phyloP scores from a whole-genome alignment of 2,797 vertebrate species.

The Amniataba percoides region DNA sequence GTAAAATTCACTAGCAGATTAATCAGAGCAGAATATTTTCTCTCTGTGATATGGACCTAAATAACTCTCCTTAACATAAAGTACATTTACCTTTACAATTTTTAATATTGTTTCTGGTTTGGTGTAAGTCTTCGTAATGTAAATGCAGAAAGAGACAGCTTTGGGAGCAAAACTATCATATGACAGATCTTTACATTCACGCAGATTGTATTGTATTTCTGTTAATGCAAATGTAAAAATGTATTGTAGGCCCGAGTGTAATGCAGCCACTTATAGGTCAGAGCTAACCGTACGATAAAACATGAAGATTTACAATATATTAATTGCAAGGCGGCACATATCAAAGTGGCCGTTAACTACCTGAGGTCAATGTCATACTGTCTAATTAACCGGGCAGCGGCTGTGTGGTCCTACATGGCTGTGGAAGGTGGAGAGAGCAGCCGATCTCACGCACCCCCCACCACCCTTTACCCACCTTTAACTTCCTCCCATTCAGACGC shows the following conservation, averaged over 20 bases:
- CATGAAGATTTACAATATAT: constrained; percentile 82
- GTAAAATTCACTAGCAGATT: constrained; percentile 6
- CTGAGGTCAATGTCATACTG: constrained; percentile 84
- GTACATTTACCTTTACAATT: not conserved
- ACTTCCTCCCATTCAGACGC: constrained; percentile 78
- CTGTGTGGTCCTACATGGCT: constrained; percentile 80
- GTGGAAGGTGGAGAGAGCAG: constrained; percentile 78
- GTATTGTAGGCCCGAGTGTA: constrained; percentile 50
- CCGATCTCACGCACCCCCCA: constrained; percentile 64
- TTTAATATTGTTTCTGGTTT: not conserved
- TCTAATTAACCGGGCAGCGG: constrained; percentile 83
- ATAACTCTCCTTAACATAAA: not conserved
- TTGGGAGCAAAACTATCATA: constrained; percentile 27
- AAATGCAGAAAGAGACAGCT: constrained; percentile 14
- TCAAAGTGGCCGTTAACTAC: constrained; percentile 85
- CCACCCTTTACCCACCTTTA: constrained; percentile 70
- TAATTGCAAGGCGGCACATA: constrained; percentile 81
- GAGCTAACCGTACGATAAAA: constrained; percentile 75
- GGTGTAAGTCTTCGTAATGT: not conserved
- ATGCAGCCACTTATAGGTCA: constrained; percentile 77
- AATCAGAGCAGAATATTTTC: not conserved
- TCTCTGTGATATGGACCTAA: not conserved
- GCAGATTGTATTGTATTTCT: constrained; percentile 44
- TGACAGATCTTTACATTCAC: constrained; percentile 34
- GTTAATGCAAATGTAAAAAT: constrained; percentile 60